phyloP scores from a whole-genome alignment of 2,113 vertebrate species.

The Hystrix brachyura region DNA sequence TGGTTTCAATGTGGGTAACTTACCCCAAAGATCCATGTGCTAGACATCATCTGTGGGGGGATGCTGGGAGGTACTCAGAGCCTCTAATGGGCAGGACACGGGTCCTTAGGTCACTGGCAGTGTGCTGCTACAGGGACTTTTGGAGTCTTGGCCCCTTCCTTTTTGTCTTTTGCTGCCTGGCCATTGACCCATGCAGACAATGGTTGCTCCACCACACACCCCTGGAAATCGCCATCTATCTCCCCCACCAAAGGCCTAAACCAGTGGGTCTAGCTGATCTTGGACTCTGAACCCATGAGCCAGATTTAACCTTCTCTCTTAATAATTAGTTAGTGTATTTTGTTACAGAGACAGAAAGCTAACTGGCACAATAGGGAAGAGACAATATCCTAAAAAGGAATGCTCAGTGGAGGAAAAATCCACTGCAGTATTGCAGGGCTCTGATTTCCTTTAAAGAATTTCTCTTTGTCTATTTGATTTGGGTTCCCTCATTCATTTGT shows the following conservation, averaged over 20 bases:
- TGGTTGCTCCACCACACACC: neutral
- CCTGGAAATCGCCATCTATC: too few species aligned
- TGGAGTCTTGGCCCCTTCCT: neutral
- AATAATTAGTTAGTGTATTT: neutral
- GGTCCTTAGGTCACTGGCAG: neutral
- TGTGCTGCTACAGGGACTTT: neutral
- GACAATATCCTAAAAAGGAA: neutral
- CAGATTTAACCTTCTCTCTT: neutral
- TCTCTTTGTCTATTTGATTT: neutral
- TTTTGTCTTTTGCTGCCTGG: neutral
- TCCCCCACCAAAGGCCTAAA: neutral
- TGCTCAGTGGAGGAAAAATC: neutral
- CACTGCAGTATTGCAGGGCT: neutral
- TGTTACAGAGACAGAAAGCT: neutral
- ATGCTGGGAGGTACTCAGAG: too few species aligned
- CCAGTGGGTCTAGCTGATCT: neutral
- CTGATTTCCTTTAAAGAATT: neutral
- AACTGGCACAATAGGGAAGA: neutral
- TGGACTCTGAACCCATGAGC: neutral
- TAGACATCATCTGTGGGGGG: rapidly evolving
- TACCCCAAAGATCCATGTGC: neutral
- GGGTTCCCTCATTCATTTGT: neutral
- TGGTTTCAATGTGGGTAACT: neutral
- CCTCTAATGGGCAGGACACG: neutral
- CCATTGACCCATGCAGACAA: neutral